phyloP scores from a whole-genome alignment of 2,113 vertebrate species.

The Clinocottus analis region DNA sequence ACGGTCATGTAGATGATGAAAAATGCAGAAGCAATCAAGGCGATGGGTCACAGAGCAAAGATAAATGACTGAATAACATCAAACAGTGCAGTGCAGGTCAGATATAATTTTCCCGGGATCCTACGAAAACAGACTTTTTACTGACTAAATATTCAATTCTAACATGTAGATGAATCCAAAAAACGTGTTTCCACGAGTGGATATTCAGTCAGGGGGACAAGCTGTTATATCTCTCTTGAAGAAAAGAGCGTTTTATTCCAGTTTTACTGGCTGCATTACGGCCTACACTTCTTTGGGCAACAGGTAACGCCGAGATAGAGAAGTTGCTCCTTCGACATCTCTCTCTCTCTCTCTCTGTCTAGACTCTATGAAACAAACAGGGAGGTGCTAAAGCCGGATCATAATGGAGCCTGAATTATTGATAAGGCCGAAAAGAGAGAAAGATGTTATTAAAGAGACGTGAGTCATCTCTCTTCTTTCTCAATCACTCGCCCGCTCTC shows the following conservation, averaged over 20 bases:
- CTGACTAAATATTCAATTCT: neutral
- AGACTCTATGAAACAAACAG: slow-evolving; percentile 55
- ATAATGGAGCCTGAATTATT: slow-evolving; percentile 75
- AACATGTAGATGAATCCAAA: neutral
- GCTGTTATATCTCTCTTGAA: neutral
- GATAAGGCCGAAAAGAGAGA: slow-evolving; percentile 49
- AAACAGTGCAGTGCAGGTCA: slow-evolving; percentile 5
- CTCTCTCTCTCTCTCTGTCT: slow-evolving; percentile 18
- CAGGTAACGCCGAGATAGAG: slow-evolving; percentile 14
- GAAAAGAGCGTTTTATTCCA: neutral
- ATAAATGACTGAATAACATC: neutral
- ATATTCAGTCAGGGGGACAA: neutral
- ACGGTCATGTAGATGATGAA: slow-evolving; percentile 51
- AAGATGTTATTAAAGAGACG: slow-evolving; percentile 64
- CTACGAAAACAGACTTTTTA: neutral
- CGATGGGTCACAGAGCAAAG: slow-evolving; percentile 47
- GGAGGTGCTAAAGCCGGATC: slow-evolving; percentile 48
- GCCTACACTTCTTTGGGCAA: neutral
- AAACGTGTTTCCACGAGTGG: neutral
- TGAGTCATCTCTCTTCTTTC: slow-evolving; percentile 39
- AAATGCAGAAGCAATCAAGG: slow-evolving; percentile 62
- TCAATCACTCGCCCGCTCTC: slow-evolving; percentile 47
- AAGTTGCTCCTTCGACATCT: neutral
- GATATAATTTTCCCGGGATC: neutral
- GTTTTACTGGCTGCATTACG: neutral